These are phyloP conservation scores for Babylonia areolata DNA, from an alignment of 1,140 invertebrate species.

Conservation along the genomic window DNA sequence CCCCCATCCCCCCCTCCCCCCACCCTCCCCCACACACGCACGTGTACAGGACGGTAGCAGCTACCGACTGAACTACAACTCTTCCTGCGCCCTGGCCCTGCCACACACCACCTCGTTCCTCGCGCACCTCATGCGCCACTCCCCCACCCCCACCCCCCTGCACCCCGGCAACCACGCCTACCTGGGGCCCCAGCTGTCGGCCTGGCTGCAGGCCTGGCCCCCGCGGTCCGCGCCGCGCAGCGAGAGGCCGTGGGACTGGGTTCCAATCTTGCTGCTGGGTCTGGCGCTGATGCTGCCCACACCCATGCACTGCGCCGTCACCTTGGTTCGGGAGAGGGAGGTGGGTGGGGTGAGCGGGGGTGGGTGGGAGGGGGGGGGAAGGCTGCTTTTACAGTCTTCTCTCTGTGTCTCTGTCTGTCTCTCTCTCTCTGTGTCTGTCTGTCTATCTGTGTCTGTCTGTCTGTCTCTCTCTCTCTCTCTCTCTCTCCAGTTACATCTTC, in stretches of 20 bases:
- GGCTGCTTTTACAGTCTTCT: too few species aligned
- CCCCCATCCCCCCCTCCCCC: too few species aligned
- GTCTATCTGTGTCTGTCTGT: too few species aligned
- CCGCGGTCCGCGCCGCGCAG: background rate
- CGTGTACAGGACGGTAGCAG: background rate
- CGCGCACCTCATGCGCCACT: background rate
- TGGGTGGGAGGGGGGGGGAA: too few species aligned
- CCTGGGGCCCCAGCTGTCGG: background rate
- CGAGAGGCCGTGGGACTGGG: background rate
- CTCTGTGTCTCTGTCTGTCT: too few species aligned
- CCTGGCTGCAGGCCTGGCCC: slow-evolving; percentile 22
- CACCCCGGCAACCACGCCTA: background rate
- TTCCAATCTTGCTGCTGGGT: slow-evolving; percentile 14
- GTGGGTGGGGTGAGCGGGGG: too few species aligned
- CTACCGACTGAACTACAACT: slow-evolving; percentile 35
- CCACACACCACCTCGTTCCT: slow-evolving; percentile 15
- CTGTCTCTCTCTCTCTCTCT: too few species aligned
- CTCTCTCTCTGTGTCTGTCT: too few species aligned
- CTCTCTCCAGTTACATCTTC: too few species aligned
- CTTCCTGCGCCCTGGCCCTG: slow-evolving; percentile 28
- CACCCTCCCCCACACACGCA: too few species aligned
- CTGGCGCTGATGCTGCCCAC: slow-evolving; percentile 15
- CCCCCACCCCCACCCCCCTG: background rate
- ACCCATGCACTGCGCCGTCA: background rate
- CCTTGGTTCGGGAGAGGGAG: background rate